Percentiles rank a stretch among this genome's conserved stretches.
phyloP scores from a whole-genome alignment of 2,113 vertebrate species.

The Actenoides hombroni region DNA sequence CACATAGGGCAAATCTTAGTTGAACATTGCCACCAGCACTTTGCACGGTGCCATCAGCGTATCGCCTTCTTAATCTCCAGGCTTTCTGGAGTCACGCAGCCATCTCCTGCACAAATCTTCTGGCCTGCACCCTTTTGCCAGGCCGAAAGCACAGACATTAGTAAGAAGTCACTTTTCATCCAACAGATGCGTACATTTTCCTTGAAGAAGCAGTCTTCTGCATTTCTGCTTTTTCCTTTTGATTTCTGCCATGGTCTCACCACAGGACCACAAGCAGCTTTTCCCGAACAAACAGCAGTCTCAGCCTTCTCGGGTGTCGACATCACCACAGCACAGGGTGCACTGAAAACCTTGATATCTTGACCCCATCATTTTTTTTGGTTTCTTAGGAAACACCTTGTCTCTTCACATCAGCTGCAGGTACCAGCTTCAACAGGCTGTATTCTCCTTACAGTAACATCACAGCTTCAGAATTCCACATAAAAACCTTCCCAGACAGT shows the following conservation, averaged over 20 bases:
- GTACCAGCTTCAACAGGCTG: background rate
- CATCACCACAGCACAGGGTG: background rate
- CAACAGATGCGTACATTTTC: background rate
- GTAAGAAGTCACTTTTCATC: conserved; percentile 31
- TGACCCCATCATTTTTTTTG: background rate
- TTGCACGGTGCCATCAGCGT: background rate
- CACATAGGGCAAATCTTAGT: background rate
- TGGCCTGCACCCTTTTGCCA: background rate
- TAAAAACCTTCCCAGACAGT: background rate
- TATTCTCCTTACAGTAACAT: background rate
- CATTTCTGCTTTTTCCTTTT: background rate
- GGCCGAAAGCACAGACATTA: background rate
- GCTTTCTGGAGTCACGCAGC: background rate
- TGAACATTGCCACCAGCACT: background rate
- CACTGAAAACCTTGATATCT: background rate
- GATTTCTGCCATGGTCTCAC: background rate
- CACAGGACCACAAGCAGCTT: background rate
- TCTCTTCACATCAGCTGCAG: background rate
- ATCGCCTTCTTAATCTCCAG: background rate
- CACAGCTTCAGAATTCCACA: background rate
- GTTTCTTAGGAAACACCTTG: background rate
- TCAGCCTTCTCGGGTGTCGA: background rate
- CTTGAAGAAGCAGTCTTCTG: background rate
- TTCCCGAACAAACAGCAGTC: background rate
- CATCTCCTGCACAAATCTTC: background rate